Conservation (phyloP, 2,888 invertebrate species). For the Iselma pallidipennis region DNA sequence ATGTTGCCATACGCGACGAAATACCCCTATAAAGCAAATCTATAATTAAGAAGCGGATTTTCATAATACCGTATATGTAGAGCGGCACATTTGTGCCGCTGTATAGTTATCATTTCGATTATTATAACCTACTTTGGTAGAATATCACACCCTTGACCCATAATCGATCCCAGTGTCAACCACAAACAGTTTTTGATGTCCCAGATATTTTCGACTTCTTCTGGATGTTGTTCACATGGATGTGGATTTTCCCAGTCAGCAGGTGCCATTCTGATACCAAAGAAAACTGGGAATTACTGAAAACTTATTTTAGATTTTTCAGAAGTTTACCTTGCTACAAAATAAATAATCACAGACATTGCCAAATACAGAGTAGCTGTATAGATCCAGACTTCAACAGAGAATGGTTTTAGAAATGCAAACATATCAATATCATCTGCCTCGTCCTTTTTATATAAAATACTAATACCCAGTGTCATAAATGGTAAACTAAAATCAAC, state of each 20-base stretch:
- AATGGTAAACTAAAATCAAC: conserved; percentile 98
- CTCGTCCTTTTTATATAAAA: conserved; percentile 81
- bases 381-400: conserved; percentile 85
- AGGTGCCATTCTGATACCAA: conserved; percentile 72
- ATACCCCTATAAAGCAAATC: conserved; percentile 66
- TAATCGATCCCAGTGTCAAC: conserved; percentile 90
- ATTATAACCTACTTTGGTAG: conserved; percentile 71
- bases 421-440: conserved; percentile 80
- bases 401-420: conserved; percentile 88
- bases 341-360: conserved; percentile 79
- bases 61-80: no score
- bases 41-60: no score
- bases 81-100: no score
- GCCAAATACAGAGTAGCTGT: conserved; percentile 83
- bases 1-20: conserved; percentile 84
- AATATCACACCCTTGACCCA: conserved; percentile 94
- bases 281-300: background rate
- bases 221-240: conserved; percentile 84
- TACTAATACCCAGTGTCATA: conserved; percentile 89
- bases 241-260: conserved; percentile 95
- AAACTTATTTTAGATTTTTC: background rate
- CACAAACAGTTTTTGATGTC: conserved; percentile 87
- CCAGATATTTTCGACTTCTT: conserved; percentile 90
- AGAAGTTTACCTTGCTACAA: conserved; percentile 64
- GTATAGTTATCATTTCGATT: no score